phyloP scores from a whole-genome alignment of 2,797 vertebrate species.

The Galagoides demidoff region DNA sequence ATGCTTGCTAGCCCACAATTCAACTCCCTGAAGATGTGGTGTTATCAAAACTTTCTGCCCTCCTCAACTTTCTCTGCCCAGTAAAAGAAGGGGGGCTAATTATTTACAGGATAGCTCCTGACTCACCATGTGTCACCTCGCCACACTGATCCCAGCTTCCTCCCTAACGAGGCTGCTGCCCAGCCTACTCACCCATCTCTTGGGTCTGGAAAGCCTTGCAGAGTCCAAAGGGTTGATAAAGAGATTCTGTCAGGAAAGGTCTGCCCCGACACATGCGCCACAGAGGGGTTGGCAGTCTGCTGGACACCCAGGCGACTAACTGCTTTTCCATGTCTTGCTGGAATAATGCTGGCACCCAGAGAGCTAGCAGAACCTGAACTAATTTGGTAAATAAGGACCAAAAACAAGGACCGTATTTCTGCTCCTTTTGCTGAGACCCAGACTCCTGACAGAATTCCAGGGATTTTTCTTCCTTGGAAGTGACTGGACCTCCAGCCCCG shows the following conservation, averaged over 20 bases:
- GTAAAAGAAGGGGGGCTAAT: neutral
- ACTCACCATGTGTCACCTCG: constrained; percentile 31
- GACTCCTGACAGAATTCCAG: constrained; percentile 74
- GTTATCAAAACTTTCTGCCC: constrained; percentile 30
- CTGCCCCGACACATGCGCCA: neutral
- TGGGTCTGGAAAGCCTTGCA: constrained; percentile 20
- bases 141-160: neutral
- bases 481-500: constrained; percentile 73
- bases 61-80: neutral
- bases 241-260: neutral
- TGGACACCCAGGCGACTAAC: constrained; percentile 68
- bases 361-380: constrained; percentile 84
- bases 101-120: constrained; percentile 24
- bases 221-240: neutral
- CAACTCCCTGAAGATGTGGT: neutral
- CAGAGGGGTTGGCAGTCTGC: neutral
- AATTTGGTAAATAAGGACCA: constrained; percentile 82
- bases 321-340: constrained; percentile 84
- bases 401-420: constrained; percentile 67
- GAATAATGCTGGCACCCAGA: constrained; percentile 82
- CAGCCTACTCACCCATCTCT: constrained; percentile 30
- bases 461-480: constrained; percentile 69
- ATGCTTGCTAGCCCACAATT: neutral
- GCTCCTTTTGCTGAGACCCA: constrained; percentile 62
- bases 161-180: constrained; percentile 1